Evolutionary conservation across 1,140 invertebrate genomes (phyloP), one percentile per base, ranked within the genome.

Genomic region (Physella acuta): DNA sequence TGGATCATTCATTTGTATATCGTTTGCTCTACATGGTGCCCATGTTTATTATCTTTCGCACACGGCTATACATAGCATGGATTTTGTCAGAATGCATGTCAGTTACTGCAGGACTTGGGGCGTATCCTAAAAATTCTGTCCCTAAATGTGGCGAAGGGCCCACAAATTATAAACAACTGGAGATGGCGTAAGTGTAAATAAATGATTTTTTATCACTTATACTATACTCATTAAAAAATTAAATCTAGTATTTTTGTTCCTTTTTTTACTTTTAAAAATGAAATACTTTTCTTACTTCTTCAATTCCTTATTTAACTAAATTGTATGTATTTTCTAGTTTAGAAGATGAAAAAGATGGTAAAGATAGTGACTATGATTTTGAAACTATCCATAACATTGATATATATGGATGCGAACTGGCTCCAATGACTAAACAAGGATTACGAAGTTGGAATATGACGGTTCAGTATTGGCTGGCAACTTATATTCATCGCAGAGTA

Each of bases 381-480:
- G 90, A 92, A 72, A 93, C 94, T 0, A 82, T 88, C 26, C 78
- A 85, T 62, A 95, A 93, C 72, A 90, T 96, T 79, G 90, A 94
- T 72, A 89, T 92, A 0, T 90, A 88, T 84, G 89, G 89, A 30
- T 89, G 92, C 73, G 94, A 97, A 77, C 89, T 89, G 64, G 89
- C 89, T 52, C 88, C 90, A 14, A 92, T 92, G 0, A 89, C 94
- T 17, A 87, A 92, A 53, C 90, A 90, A 37, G 93, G 91, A 2
- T 94, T 98, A 89, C 91, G 92, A 79, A 88, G 91, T 20, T 98
- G 96, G 96, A 98, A 98, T 82, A 93, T 92, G 74, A 93, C 92
- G 44, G 91, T 98, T 3, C 96, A 98, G 79, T 97, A 94, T 82
- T 98, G 96, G 95, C 88, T 98, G 75, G 94, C 93, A 14, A 89